These are phyloP conservation scores for Coelopa pilipes DNA, from an alignment of 2,888 invertebrate species.

Conservation along the genomic window DNA sequence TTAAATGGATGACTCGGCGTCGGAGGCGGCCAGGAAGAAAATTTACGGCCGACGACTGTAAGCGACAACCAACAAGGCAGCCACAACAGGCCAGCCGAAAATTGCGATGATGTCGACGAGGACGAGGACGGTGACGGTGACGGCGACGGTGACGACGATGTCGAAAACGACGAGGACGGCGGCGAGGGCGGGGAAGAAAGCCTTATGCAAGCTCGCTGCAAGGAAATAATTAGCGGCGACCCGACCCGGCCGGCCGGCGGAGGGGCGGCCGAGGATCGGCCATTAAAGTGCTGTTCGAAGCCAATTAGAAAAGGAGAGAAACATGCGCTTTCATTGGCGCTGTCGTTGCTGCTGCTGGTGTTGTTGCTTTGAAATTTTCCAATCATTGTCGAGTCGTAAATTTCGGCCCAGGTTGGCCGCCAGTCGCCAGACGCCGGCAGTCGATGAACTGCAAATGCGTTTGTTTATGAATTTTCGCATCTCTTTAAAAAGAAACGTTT, in stretches of 20 bases:
- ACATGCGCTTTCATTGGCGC: neutral
- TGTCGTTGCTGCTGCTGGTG: constrained; percentile 35
- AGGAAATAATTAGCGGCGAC: constrained; percentile 15
- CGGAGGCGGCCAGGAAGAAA: constrained; percentile 8
- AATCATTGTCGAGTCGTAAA: too few species aligned
- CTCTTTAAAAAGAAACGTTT: too few species aligned
- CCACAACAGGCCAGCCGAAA: too few species aligned
- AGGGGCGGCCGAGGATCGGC: constrained; percentile 1
- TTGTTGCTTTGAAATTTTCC: neutral
- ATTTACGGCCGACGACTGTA: neutral
- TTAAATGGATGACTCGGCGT: constrained; percentile 16
- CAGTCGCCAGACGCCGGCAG: too few species aligned
- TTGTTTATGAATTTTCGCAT: too few species aligned
- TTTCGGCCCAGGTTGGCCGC: too few species aligned
- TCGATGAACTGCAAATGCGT: too few species aligned
- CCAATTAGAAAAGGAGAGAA: too few species aligned
- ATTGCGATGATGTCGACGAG: too few species aligned
- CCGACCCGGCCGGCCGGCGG: neutral
- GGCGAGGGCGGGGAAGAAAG: neutral
- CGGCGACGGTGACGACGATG: too few species aligned
- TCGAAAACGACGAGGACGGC: too few species aligned
- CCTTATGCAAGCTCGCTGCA: neutral
- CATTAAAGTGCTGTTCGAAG: constrained; percentile 12
- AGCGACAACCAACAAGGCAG: neutral
- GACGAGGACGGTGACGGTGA: neutral